A percentile compares a stretch with the other conserved stretches of the same genome.
phyloP scores from a whole-genome alignment of 2,797 vertebrate genomes.

The Prionace glauca region DNA sequence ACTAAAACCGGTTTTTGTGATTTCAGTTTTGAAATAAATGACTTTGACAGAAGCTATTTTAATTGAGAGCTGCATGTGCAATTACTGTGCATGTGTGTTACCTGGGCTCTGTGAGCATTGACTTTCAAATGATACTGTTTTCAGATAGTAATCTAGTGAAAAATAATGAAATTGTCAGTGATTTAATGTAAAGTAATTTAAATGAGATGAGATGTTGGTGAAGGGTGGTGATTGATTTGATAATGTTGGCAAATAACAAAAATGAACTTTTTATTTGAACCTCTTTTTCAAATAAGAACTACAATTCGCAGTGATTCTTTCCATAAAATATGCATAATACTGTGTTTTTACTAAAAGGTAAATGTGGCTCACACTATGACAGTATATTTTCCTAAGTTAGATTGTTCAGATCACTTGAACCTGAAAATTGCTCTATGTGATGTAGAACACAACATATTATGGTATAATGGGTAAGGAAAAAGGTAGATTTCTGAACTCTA shows the following conservation, averaged over 20 bases:
- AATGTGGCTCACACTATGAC: background rate
- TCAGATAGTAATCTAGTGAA: background rate
- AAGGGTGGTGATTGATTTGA: background rate
- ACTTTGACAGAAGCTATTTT: background rate
- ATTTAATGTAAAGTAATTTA: constrained; percentile 11
- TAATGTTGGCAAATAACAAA: background rate
- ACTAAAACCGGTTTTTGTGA: background rate
- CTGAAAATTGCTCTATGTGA: background rate
- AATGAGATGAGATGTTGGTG: background rate
- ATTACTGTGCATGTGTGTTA: background rate
- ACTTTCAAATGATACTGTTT: background rate
- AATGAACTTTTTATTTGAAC: background rate
- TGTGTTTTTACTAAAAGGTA: background rate
- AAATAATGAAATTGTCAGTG: background rate
- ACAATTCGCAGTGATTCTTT: background rate
- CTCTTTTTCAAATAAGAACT: too few species aligned
- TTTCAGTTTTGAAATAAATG: background rate
- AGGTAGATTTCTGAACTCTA: too few species aligned
- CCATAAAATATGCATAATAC: background rate
- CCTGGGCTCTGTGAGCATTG: background rate
- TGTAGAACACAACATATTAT: background rate
- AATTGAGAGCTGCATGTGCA: background rate
- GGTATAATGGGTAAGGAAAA: too few species aligned
- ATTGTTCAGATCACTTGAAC: background rate
- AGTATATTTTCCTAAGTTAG: background rate